These are phyloP conservation scores for Rotaria macrura DNA, from an alignment of 2,888 invertebrate genomes.

Conservation along the genomic window DNA sequence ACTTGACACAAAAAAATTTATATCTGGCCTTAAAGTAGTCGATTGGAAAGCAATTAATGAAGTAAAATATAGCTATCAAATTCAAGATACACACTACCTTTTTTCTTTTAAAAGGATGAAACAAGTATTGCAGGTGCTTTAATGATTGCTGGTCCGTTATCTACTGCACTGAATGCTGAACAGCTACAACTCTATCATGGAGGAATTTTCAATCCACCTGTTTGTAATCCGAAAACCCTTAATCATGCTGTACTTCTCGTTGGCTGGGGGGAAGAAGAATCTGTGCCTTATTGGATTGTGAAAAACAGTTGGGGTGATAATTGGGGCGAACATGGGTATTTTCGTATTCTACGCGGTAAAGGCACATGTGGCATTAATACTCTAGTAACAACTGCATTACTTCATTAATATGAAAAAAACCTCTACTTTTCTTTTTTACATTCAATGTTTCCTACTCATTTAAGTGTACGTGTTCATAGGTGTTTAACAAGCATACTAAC, in stretches of 20 bases:
- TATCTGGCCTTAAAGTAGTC: constrained; percentile 39
- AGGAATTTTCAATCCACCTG: constrained; percentile 39
- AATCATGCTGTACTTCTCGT: constrained; percentile 33
- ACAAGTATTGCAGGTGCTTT: constrained; percentile 40
- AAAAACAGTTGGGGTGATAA: constrained; percentile 38
- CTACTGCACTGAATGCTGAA: constrained; percentile 42
- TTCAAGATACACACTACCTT: not conserved
- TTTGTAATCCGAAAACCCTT: constrained; percentile 38
- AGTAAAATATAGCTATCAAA: constrained; percentile 34
- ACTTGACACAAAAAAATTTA: constrained; percentile 40
- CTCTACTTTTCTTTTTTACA: no score
- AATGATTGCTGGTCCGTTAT: constrained; percentile 41
- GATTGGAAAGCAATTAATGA: constrained; percentile 40
- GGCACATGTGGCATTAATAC: constrained; percentile 43
- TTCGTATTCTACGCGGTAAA: constrained; percentile 39
- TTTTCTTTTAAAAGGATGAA: constrained; percentile 38
- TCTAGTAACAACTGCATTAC: constrained; percentile 40
- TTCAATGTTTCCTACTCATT: not conserved
- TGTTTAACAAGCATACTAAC: no score
- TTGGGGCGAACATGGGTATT: constrained; percentile 43
- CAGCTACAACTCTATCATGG: constrained; percentile 40
- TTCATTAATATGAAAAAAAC: constrained; percentile 36
- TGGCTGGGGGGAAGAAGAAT: constrained; percentile 26
- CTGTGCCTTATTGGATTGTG: constrained; percentile 32
- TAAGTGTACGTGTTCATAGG: not conserved